These are phyloP conservation scores for Chauna torquata DNA, from an alignment of 2,113 vertebrate species.

Conservation along the genomic window DNA sequence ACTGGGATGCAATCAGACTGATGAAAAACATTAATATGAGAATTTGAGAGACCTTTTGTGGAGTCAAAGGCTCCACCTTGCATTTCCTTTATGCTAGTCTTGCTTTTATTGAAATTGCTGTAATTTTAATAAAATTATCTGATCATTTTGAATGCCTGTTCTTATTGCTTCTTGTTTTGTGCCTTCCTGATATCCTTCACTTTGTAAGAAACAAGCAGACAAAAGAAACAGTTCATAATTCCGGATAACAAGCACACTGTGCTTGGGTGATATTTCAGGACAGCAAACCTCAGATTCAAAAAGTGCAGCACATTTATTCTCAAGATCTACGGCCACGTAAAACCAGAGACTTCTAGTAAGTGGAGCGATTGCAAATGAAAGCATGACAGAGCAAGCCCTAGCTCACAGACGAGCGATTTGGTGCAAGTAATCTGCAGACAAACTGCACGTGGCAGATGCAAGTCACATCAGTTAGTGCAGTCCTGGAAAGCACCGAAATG, in stretches of 20 bases:
- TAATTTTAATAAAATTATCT: background rate
- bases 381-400: background rate
- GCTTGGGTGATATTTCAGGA: background rate
- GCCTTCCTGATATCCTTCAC: background rate
- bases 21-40: background rate
- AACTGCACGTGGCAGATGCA: background rate
- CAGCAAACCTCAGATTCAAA: rapidly evolving
- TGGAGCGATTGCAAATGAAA: background rate
- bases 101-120: background rate
- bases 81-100: background rate
- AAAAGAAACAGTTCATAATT: background rate
- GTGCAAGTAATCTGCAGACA: background rate
- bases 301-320: background rate
- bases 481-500: background rate
- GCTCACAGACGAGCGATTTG: background rate
- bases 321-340: background rate
- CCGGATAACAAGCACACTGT: background rate
- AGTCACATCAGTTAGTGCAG: background rate
- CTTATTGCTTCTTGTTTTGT: background rate
- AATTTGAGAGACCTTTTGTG: background rate
- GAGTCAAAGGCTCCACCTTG: background rate
- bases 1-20: background rate
- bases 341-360: background rate
- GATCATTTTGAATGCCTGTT: background rate
- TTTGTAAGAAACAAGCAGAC: background rate